Evolutionary conservation across 2,888 invertebrate species (phyloP), one percentile per base, ranked within the genome.

Genomic region (Eustalomyia histrio): DNA sequence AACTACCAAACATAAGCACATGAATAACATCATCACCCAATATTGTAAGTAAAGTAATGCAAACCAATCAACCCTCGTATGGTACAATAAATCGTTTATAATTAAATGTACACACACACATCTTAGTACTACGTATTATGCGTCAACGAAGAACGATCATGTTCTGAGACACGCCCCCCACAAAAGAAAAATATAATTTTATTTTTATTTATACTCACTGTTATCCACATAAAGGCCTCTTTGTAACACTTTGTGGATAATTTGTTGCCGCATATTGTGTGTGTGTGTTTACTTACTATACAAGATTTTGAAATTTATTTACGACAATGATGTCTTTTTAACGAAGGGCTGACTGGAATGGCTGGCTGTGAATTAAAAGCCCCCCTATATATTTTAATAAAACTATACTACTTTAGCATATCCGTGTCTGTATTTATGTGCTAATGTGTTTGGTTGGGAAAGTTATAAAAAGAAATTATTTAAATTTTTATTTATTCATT

Each of bases 171-270:
- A 81, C 81, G 81, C 81, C 81, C 67, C 61, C 60, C 43, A 58
- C 47, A 69, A 43, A 68, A 53, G 57, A 61, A 75, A 47, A n/a
- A 43, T 78, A 78, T 61, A 61, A 75, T 81, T 75, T 78, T 57
- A 76, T 52, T 80, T 73, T 65, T 60, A 72, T 60, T 71, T 50
- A 58, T 57, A 35, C 61, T 21, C 61, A 39, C 60, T 68, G 17
- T 24, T 43, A 7, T 57, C 64, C 43, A 68, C 64, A 74, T 65
- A 74, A 76, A 78, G 18, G 67, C 69, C 78, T 69, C 69, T 71
- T 81, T 78, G 78, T 60, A 81, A 74, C 81, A 81, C 78, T 78
- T 81, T 81, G 78, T 81, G 74, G 78, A 81, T 81, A 81, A 81
- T 78, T 81, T 81, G 78, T 81, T 78, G 81, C 74, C 78, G 74